Percentiles rank a stretch among this genome's conserved stretches.
Conservation (phyloP, 2,113 vertebrate genomes). For the Hyperopisus bebe region DNA sequence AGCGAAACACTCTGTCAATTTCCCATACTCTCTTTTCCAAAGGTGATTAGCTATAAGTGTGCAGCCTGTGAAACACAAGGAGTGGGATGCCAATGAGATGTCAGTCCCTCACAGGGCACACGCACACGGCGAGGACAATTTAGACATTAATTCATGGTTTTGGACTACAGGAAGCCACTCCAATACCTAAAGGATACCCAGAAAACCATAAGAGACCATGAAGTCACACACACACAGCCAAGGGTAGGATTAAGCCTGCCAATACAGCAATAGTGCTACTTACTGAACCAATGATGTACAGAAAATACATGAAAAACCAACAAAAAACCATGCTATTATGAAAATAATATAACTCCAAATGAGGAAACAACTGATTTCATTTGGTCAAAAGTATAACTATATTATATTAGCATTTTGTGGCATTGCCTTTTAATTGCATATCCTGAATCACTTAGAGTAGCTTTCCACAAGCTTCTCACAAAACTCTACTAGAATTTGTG, state of each 20-base stretch:
- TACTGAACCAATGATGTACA: not conserved
- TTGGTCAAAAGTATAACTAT: not conserved
- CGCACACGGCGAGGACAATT: not conserved
- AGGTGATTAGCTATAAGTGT: not conserved
- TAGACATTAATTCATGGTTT: not conserved
- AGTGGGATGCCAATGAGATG: not conserved
- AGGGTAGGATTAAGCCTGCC: not conserved
- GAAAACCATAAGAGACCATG: not conserved
- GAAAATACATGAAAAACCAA: not conserved
- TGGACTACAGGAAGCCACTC: not conserved
- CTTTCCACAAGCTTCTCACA: not conserved
- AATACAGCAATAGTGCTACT: not conserved
- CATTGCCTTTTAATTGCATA: not conserved
- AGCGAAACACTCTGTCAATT: not conserved
- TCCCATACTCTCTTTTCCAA: not conserved
- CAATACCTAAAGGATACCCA: not conserved
- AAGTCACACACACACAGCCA: not conserved
- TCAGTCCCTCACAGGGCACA: not conserved
- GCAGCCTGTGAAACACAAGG: not conserved
- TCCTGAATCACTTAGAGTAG: not conserved
- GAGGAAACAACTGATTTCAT: not conserved
- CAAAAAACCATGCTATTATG: not conserved
- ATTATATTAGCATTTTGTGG: not conserved
- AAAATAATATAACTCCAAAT: not conserved
- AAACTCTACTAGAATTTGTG: not conserved